A percentile compares a stretch with the other conserved stretches of the same genome.
Evolutionary conservation across 2,888 invertebrate genomes (phyloP).

Genomic region (Eurois occulta): DNA sequence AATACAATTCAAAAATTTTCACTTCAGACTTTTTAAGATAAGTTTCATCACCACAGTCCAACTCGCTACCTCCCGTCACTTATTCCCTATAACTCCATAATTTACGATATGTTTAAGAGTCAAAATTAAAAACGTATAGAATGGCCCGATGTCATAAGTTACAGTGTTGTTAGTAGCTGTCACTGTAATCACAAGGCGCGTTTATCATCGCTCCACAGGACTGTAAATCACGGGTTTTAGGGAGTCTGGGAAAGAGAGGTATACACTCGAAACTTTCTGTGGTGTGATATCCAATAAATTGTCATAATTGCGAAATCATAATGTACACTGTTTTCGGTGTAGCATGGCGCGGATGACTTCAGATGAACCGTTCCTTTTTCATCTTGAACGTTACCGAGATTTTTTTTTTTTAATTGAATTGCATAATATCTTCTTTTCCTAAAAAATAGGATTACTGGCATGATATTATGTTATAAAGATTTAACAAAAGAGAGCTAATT

Average conservation of each 20-base stretch:
- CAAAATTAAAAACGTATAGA: conserved; percentile 67
- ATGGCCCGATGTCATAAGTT: conserved; percentile 48
- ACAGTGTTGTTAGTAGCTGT: conserved; percentile 50
- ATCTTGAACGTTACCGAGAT: no score
- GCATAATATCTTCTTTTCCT: no score
- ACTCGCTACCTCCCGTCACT: conserved; percentile 13
- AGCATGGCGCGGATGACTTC: no score
- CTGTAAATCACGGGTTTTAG: conserved; percentile 53
- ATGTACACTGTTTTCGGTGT: no score
- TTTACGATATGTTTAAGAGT: conserved; percentile 67
- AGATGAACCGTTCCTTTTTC: no score
- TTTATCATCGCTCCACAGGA: conserved; percentile 54
- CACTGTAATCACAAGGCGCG: conserved; percentile 51
- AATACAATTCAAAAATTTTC: neutral
- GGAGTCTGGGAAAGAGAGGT: conserved; percentile 1
- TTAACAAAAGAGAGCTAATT: neutral
- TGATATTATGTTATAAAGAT: neutral
- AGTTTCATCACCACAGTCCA: neutral
- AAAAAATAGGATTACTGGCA: neutral
- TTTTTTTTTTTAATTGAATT: no score
- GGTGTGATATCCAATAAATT: neutral
- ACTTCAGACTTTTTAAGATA: neutral
- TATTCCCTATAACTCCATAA: conserved; percentile 44
- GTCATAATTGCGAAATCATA: neutral
- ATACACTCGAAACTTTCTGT: neutral